Evolutionary conservation across 2,888 invertebrate species (phyloP).

Genomic region (Molorchus minor): DNA sequence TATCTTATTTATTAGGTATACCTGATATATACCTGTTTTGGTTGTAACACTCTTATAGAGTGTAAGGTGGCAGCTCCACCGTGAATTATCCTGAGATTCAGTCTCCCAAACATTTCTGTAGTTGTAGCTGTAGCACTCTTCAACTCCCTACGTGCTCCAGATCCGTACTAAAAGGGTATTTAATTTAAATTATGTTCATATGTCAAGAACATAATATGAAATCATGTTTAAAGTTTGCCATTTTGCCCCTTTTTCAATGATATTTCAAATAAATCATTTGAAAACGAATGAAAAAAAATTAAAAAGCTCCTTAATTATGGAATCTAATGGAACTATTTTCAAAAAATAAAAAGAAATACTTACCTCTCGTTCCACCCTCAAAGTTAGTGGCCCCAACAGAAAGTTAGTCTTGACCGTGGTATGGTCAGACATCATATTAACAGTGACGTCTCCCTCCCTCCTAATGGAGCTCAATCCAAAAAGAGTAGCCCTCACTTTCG

Average conservation of each 20-base stretch:
- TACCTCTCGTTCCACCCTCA: constrained; percentile 82
- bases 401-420: constrained; percentile 87
- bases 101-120: constrained; percentile 84
- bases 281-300: no score
- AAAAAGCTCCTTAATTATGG: no score
- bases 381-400: constrained; percentile 78
- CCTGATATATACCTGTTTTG: constrained; percentile 90
- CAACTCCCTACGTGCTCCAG: constrained; percentile 81
- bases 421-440: constrained; percentile 80
- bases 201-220: constrained; percentile 6
- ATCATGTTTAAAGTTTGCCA: neutral
- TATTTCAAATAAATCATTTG: no score
- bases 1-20: no score
- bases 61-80: constrained; percentile 85
- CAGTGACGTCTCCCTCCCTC: constrained; percentile 81
- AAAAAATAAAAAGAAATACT: no score
- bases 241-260: no score
- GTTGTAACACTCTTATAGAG: constrained; percentile 85
- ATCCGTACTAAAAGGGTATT: constrained; percentile 70
- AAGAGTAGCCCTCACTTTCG: constrained; percentile 79
- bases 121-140: constrained; percentile 89
- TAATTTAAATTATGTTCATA: no score
- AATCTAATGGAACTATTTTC: no score
- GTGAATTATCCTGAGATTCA: constrained; percentile 79
- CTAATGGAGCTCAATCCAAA: constrained; percentile 82